Evolutionary conservation across 2,113 vertebrate genomes (phyloP), one percentile per base, ranked within the genome.

Genomic region (Trinectes maculatus): DNA sequence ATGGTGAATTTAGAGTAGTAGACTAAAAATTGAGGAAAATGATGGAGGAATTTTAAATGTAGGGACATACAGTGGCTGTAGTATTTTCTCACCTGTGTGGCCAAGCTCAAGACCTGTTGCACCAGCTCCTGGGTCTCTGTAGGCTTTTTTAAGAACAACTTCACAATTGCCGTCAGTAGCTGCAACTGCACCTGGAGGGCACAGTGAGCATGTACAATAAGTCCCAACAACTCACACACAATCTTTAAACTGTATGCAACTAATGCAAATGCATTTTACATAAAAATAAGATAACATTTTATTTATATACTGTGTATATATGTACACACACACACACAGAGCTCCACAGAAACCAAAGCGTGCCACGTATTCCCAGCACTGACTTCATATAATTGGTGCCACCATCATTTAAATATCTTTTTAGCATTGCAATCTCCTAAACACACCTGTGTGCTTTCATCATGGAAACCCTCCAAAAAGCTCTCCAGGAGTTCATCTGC

Each of bases 111-210:
- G 64, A 98, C 97, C 84, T 99, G 98, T 89, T 99, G 98, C 49
- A 99, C 98, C 36, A 99, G 73, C 87, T 98, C 98, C 91, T 99
- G 98, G 0, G 98, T 99, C 91, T 98, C 97, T 0, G 97, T 99
- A 1, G 98, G 97, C 79, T 99, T 99, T 90, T 99, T 99, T 77
- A 99, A 92, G 74, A 99, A 99, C 57, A 99, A 93, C 83, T 99
- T 99, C 75, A 99, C 98, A 0, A 99, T 99, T 36, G 96, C 97
- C 0, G 98, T 99, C 80, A 99, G 92, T 28, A 99, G 88, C 90
- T 99, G 97, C 52, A 99, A 89, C 91, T 99, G 98, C 2, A 99
- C 98, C 98, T 99, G 47, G 6, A 64, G 29, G 44, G 43, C 33
- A 47, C 1, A 46, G 18, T 7, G 4, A 74, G 44, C 25, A 67